Conservation (phyloP, 2,113 vertebrate genomes). For the Potamarius usumacintae region DNA sequence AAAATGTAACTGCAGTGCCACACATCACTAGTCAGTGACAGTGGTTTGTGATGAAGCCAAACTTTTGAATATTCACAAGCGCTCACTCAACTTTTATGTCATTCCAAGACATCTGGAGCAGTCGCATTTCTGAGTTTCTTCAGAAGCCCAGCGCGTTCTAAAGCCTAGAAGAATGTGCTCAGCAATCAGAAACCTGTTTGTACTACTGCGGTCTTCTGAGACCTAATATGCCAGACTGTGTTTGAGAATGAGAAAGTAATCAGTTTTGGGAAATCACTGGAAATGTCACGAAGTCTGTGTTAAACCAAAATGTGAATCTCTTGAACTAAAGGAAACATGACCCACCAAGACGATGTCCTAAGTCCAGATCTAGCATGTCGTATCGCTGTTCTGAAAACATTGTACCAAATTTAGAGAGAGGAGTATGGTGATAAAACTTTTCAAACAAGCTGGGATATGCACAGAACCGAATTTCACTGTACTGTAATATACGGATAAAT, state of each 20-base stretch:
- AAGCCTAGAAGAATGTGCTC: constrained; percentile 33
- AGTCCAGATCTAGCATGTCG: not conserved
- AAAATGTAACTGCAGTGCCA: not conserved
- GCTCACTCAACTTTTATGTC: constrained; percentile 30
- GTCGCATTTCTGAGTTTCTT: constrained; percentile 13
- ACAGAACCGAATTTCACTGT: not conserved
- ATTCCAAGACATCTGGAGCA: constrained; percentile 40
- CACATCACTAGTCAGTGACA: not conserved
- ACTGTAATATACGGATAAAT: not conserved
- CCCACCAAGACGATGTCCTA: not conserved
- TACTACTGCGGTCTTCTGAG: constrained; percentile 16
- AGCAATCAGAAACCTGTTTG: constrained; percentile 39
- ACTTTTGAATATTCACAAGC: constrained; percentile 31
- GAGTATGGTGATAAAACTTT: not conserved
- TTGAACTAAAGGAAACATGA: not conserved
- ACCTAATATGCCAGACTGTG: constrained; percentile 14
- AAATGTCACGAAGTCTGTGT: constrained; percentile 13
- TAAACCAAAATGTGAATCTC: not conserved
- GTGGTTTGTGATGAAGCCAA: constrained; percentile 21
- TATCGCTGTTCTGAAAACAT: not conserved
- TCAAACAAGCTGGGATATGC: not conserved
- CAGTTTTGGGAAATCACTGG: constrained; percentile 11
- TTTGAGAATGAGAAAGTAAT: constrained; percentile 25
- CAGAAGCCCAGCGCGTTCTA: not conserved
- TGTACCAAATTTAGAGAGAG: not conserved